Base-by-base conservation (phyloP, 1,140 invertebrate species). In the Tribolium madens region DNA sequence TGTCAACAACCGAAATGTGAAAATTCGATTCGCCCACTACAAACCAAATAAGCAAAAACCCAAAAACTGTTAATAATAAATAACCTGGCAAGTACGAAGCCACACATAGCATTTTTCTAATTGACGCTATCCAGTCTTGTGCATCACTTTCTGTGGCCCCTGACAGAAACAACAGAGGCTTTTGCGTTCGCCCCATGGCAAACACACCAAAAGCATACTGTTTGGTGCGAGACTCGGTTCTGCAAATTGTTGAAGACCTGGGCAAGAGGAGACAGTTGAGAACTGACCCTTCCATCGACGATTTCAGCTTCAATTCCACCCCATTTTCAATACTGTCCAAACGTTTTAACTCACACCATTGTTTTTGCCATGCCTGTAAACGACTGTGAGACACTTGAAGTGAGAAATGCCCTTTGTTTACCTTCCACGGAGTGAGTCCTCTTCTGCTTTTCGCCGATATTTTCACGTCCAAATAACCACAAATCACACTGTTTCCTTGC, bases 191-290 rank as follows among this genome's bases (percentile, higher is more conserved):
- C 0, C 83, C 80, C 10, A 82, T 80, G 13, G 83, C 80, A 77
- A 89, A 89, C 50, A 90, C 86, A 10, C 88, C 88, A 77, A 90
- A 90, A 0, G 89, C 87, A 80, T 87, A 90, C 36, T 85, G 85
- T 77, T 88, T 88, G 0, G 89, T 85, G 69, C 85, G 83, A 1
- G 89, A 90, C 75, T 88, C 87, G n/a, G 88, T 88, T n/a, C 89
- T 82, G 73, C 86, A 88, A 42, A 89, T 78, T 2, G 86, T 80
- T 0, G 88, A 86, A 75, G 86, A 85, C 1, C 84, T 76, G 1
- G 88, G 87, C 68, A 89, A 84, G 33, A 79, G 68, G 15, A 85
- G 69, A 69, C 78, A 81, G 69, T 73, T 83, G n/a, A 82, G 36
- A 9, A 82, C 68, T 26, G 70, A 73, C 13, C 83, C 82, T 42